phyloP scores from a whole-genome alignment of 2,113 vertebrate species.

The Syrrhaptes paradoxus region DNA sequence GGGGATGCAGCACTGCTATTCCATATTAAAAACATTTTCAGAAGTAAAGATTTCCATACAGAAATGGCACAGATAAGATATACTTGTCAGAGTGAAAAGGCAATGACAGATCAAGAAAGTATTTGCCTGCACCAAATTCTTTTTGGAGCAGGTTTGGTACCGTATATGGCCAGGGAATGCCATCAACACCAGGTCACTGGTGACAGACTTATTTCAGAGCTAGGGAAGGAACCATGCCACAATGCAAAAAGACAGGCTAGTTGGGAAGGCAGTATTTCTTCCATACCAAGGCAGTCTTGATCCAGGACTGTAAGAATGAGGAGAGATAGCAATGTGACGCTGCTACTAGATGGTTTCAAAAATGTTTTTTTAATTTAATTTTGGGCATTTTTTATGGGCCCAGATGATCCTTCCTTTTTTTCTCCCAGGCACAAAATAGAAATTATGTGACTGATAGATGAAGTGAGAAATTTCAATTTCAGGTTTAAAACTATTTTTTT shows the following conservation, averaged over 20 bases:
- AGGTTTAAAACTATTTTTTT: not conserved
- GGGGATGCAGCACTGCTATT: accelerated
- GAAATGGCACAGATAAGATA: not conserved
- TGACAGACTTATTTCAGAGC: not conserved
- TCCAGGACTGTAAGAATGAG: not conserved
- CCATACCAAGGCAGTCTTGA: not conserved
- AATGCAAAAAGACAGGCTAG: accelerated
- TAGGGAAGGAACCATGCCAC: not conserved
- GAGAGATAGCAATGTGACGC: not conserved
- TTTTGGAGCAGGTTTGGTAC: not conserved
- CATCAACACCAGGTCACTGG: accelerated
- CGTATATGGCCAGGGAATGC: accelerated
- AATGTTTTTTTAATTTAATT: not conserved
- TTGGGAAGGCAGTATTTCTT: not conserved
- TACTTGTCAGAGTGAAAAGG: not conserved
- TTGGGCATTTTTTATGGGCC: not conserved
- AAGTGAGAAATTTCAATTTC: not conserved
- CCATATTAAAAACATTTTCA: not conserved
- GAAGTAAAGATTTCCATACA: not conserved
- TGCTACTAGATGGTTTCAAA: not conserved
- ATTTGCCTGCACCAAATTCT: too few species aligned
- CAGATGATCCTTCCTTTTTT: accelerated
- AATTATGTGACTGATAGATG: not conserved
- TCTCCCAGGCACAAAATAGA: not conserved
- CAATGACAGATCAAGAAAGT: not conserved